These are phyloP conservation scores for Geotrypetes seraphini DNA, from an alignment of 2,797 vertebrate genomes.

Conservation along the genomic window DNA sequence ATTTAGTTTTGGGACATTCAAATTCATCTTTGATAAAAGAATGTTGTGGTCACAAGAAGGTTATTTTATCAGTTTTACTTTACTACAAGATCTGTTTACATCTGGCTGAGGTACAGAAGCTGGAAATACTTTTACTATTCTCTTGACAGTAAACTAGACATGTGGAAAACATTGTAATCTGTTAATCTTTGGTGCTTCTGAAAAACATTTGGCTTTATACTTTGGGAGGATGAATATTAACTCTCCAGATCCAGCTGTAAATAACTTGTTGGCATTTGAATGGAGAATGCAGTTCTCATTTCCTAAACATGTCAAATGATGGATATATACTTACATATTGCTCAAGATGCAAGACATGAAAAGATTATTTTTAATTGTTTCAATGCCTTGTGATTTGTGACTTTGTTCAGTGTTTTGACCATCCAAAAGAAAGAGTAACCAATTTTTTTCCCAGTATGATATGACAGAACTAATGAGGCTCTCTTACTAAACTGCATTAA, in stretches of 20 bases:
- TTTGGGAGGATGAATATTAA: slow-evolving; percentile 60
- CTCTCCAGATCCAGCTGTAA: slow-evolving; percentile 46
- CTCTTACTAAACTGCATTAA: no score
- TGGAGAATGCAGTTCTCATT: slow-evolving; percentile 30
- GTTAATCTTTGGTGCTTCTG: slow-evolving; percentile 69
- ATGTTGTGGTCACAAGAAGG: slow-evolving; percentile 61
- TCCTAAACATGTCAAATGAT: slow-evolving; percentile 26
- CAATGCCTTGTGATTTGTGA: not conserved
- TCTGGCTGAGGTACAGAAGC: slow-evolving; percentile 79
- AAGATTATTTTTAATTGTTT: slow-evolving; percentile 10
- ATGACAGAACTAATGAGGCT: no score
- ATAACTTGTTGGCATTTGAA: slow-evolving; percentile 41
- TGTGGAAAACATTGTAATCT: slow-evolving; percentile 89
- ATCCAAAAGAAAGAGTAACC: slow-evolving; percentile 6
- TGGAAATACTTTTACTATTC: slow-evolving; percentile 89
- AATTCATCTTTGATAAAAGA: slow-evolving; percentile 61
- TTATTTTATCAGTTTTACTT: slow-evolving; percentile 71
- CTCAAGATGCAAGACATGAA: slow-evolving; percentile 4
- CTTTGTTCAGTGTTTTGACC: slow-evolving; percentile 4
- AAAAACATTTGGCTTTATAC: slow-evolving; percentile 60
- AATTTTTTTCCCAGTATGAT: not conserved
- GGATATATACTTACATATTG: slow-evolving; percentile 27
- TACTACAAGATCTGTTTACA: slow-evolving; percentile 74
- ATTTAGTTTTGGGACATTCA: slow-evolving; percentile 48
- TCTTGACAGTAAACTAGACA: slow-evolving; percentile 78